These are phyloP conservation scores for Drosophila persimilis DNA, from an alignment of 1,140 invertebrate genomes.

Conservation along the genomic window DNA sequence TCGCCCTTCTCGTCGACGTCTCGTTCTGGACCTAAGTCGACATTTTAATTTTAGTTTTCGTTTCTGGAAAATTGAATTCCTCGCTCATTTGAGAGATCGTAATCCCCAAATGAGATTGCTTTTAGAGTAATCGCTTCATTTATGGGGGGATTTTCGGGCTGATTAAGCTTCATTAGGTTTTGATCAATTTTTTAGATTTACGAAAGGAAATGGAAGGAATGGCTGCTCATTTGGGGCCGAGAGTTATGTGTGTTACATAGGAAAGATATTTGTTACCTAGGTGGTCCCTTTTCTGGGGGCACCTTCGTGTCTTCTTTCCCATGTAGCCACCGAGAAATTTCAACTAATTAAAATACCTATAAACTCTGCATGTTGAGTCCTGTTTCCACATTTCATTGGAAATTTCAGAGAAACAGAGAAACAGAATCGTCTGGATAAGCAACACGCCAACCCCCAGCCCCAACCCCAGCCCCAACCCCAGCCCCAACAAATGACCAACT, in stretches of 20 bases:
- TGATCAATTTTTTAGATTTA: slow-evolving; percentile 59
- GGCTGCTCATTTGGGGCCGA: slow-evolving; percentile 48
- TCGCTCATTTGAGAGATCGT: slow-evolving; percentile 50
- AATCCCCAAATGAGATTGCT: slow-evolving; percentile 55
- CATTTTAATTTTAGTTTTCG: slow-evolving; percentile 73
- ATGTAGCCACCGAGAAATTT: slow-evolving; percentile 45
- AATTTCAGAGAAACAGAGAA: slow-evolving; percentile 47
- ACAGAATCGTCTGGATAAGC: slow-evolving; percentile 64
- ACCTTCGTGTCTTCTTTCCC: slow-evolving; percentile 5
- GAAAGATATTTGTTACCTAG: slow-evolving; percentile 42
- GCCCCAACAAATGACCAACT: slow-evolving; percentile 43
- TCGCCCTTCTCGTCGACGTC: slow-evolving; percentile 38
- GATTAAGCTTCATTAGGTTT: slow-evolving; percentile 75
- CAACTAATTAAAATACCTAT: slow-evolving; percentile 79
- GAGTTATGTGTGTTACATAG: slow-evolving; percentile 44
- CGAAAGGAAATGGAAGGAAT: slow-evolving; percentile 23
- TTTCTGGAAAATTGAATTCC: slow-evolving; percentile 64
- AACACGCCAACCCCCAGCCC: slow-evolving; percentile 64
- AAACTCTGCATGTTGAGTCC: slow-evolving; percentile 69
- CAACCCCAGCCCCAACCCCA: slow-evolving; percentile 21
- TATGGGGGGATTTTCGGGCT: slow-evolving; percentile 63
- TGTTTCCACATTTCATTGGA: slow-evolving; percentile 72
- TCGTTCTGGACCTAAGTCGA: slow-evolving; percentile 63
- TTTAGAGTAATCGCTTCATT: slow-evolving; percentile 71
- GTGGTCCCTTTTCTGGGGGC: slow-evolving; percentile 42